Evolutionary conservation across 2,888 invertebrate genomes (phyloP).

Genomic region (Sycophila texana): DNA sequence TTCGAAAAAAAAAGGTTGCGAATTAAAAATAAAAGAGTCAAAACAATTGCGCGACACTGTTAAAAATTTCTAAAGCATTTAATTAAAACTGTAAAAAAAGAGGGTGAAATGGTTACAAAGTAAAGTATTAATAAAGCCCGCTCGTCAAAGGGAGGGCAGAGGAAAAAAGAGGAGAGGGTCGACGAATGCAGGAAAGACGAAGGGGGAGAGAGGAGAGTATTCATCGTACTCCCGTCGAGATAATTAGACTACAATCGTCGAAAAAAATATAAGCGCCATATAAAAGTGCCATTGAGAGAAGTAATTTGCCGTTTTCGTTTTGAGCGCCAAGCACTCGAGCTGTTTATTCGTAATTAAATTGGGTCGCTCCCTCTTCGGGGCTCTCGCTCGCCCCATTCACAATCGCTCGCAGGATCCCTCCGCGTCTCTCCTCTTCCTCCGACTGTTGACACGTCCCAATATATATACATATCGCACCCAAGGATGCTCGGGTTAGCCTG

Average conservation of each 20-base stretch:
- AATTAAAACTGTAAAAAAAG: background rate
- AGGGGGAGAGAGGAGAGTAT: no score
- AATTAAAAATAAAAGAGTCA: no score
- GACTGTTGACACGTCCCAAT: constrained; percentile 16
- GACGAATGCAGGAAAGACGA: background rate
- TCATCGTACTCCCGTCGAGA: background rate
- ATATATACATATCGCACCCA: background rate
- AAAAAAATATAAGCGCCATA: background rate
- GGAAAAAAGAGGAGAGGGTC: background rate
- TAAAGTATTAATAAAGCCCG: background rate
- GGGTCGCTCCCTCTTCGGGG: constrained; percentile 2
- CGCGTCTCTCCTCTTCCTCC: background rate
- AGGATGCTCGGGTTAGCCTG: background rate
- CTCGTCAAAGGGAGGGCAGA: background rate
- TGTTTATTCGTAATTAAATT: constrained; percentile 52
- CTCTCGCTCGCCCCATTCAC: constrained; percentile 5
- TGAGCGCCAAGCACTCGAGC: constrained; percentile 13
- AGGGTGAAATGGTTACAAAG: background rate
- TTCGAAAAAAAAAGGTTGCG: no score
- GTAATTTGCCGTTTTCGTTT: constrained; percentile 38
- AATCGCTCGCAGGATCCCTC: constrained; percentile 1
- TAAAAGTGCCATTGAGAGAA: constrained; percentile 1
- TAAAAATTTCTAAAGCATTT: background rate
- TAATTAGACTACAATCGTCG: constrained; percentile 20
- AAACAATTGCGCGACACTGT: no score